phyloP scores from a whole-genome alignment of 2,113 vertebrate genomes.

The Scytalopus superciliaris region DNA sequence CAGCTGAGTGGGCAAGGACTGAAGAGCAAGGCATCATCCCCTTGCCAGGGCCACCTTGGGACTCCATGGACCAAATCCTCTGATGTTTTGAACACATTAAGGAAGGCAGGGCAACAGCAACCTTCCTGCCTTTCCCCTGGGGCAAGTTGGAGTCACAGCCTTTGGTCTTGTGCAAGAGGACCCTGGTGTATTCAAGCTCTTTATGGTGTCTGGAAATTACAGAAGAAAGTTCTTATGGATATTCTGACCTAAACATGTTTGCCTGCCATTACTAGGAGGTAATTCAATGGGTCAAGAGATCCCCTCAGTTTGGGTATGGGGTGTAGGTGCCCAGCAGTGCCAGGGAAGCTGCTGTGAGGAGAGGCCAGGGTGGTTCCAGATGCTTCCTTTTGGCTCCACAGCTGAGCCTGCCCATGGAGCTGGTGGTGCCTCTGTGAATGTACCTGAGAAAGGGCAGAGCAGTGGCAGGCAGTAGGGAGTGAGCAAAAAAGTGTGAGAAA shows the following conservation, averaged over 20 bases:
- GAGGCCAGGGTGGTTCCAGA: neutral
- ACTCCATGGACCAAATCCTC: neutral
- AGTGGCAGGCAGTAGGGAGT: neutral
- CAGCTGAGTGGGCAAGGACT: neutral
- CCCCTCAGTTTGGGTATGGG: fast-evolving
- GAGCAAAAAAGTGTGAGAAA: neutral
- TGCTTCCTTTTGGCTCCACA: neutral
- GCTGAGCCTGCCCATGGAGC: neutral
- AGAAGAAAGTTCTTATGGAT: neutral
- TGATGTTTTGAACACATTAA: neutral
- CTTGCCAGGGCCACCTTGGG: neutral
- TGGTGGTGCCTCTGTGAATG: neutral
- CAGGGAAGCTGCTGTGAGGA: neutral
- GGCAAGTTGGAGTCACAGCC: neutral
- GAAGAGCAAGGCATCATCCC: neutral
- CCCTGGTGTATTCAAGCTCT: neutral
- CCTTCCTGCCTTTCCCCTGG: neutral
- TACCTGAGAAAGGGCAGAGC: neutral
- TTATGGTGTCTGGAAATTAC: neutral
- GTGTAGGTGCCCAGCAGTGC: neutral
- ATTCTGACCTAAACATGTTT: neutral
- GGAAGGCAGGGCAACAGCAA: neutral
- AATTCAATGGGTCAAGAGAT: neutral
- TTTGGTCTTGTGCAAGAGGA: neutral
- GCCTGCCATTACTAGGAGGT: too few relatives aligned